phyloP scores from a whole-genome alignment of 2,797 vertebrate species.

The Eurystomus glaucurus region DNA sequence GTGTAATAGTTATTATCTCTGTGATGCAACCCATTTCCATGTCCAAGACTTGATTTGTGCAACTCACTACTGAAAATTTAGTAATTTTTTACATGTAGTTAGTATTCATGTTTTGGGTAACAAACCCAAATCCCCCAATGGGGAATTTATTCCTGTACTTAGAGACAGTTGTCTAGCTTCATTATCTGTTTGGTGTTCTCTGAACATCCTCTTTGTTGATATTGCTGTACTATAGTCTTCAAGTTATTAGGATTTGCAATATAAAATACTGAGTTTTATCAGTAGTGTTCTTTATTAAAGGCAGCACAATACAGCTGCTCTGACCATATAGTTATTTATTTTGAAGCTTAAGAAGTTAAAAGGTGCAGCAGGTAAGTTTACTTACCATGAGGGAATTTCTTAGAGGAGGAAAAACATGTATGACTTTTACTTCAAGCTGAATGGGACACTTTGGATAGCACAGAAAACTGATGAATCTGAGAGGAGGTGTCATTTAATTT shows the following conservation, averaged over 20 bases:
- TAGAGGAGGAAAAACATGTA: neutral
- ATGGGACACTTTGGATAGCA: accelerated
- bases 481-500: neutral
- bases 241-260: neutral
- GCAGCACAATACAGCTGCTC: neutral
- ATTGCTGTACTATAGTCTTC: neutral
- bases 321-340: neutral
- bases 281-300: neutral
- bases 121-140: neutral
- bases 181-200: neutral
- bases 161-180: neutral
- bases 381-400: neutral
- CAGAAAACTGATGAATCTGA: neutral
- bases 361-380: neutral
- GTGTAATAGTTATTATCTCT: accelerated
- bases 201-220: neutral
- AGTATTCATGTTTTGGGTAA: neutral
- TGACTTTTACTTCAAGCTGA: neutral
- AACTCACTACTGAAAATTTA: neutral
- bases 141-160: neutral
- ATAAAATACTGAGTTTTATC: neutral
- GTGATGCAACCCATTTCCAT: neutral
- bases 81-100: neutral
- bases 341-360: neutral
- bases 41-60: neutral